phyloP scores from a whole-genome alignment of 1,140 invertebrate genomes.

The Centruroides sculpturatus region DNA sequence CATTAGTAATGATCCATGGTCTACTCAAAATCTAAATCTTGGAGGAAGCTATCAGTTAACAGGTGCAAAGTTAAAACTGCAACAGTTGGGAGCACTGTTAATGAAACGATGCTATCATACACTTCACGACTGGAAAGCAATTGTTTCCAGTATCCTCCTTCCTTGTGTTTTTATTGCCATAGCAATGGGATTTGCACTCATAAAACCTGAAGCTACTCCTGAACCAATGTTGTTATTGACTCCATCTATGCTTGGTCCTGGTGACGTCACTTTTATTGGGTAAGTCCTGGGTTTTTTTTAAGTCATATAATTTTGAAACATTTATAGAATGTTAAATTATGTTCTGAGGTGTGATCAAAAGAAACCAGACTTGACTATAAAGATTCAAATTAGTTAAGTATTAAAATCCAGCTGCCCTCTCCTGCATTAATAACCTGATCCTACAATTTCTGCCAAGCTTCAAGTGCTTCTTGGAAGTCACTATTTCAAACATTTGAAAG shows the following conservation, averaged over 20 bases:
- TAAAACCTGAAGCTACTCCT: conserved; percentile 16
- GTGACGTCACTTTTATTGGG: conserved; percentile 14
- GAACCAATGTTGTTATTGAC: conserved; percentile 23
- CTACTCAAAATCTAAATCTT: no score
- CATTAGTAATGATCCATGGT: no score
- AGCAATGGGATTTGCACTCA: conserved; percentile 31
- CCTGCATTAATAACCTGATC: no score
- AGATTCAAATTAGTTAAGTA: no score
- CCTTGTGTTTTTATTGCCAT: conserved; percentile 37
- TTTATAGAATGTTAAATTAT: background rate
- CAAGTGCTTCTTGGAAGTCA: no score
- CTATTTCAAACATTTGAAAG: no score
- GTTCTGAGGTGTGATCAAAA: no score
- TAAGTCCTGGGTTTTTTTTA: background rate
- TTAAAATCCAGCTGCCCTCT: no score
- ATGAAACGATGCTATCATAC: conserved; percentile 33
- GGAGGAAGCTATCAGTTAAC: background rate
- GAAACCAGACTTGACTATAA: no score
- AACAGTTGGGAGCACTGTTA: conserved; percentile 31
- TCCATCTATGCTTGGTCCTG: conserved; percentile 25
- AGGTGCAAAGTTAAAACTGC: conserved; percentile 10
- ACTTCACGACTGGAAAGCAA: conserved; percentile 32
- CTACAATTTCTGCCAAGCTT: no score
- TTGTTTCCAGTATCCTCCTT: conserved; percentile 34
- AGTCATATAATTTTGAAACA: background rate